A percentile compares a stretch with the other conserved stretches of the same genome.
phyloP scores from a whole-genome alignment of 37 sponge, comb jelly and placozoan species.

The Spongilla lacustris region DNA sequence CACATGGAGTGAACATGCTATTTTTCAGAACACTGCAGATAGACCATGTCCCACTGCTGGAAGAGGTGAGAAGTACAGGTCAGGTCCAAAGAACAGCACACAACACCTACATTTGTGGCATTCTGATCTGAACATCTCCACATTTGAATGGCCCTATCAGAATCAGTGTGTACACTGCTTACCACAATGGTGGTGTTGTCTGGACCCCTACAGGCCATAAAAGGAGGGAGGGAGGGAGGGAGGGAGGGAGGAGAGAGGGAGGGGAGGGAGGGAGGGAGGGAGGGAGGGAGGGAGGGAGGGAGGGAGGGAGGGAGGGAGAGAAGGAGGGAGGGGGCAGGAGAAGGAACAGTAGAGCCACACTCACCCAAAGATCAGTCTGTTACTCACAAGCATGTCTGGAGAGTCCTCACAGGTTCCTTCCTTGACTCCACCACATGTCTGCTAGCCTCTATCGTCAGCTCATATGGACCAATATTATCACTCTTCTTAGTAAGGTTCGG shows the following conservation, averaged over 20 bases:
- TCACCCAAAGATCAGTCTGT: neutral
- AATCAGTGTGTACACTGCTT: neutral
- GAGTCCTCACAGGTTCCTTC: conserved; percentile 41
- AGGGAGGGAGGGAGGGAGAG: too few relatives aligned
- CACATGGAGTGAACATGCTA: too few relatives aligned
- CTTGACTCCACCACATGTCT: neutral
- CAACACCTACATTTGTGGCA: neutral
- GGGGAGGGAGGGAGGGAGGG: too few relatives aligned
- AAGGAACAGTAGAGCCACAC: neutral
- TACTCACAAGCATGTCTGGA: conserved; percentile 25
- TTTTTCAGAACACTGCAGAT: neutral
- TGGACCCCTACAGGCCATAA: neutral
- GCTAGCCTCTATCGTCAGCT: conserved; percentile 2
- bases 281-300: too few relatives aligned
- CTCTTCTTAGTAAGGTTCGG: neutral
- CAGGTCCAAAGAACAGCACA: too few relatives aligned
- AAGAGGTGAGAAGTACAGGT: neutral
- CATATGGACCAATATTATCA: neutral
- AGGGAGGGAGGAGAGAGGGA: too few relatives aligned
- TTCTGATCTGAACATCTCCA: neutral
- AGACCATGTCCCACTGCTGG: neutral
- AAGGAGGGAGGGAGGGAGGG: neutral
- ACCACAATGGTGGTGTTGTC: neutral
- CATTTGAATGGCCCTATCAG: neutral
- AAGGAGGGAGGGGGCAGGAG: too few relatives aligned